Percentiles rank a stretch among this genome's conserved stretches.
Evolutionary conservation across 2,113 vertebrate genomes (phyloP).

Genomic region (Jacana jacana): DNA sequence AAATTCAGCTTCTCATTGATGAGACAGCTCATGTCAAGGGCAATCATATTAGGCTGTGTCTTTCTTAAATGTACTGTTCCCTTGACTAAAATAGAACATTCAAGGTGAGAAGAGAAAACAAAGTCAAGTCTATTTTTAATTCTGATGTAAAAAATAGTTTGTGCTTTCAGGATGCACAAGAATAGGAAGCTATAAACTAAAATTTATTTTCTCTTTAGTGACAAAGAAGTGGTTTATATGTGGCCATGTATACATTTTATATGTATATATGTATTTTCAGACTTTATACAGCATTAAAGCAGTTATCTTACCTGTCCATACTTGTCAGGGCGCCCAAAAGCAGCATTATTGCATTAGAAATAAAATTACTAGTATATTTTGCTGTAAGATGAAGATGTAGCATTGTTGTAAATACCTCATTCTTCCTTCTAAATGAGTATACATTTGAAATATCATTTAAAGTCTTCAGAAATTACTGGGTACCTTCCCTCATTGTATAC

Average conservation of each 20-base stretch:
- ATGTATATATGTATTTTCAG: neutral
- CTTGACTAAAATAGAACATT: conserved; percentile 6
- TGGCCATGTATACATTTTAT: neutral
- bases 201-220: neutral
- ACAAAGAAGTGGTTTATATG: neutral
- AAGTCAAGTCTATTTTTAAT: conserved; percentile 38
- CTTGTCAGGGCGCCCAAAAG: neutral
- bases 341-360: neutral
- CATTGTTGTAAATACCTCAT: neutral
- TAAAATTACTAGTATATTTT: neutral
- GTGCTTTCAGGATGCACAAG: neutral
- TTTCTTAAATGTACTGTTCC: neutral
- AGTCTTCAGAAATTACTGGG: neutral
- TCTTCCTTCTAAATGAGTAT: neutral
- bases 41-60: neutral
- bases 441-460: neutral
- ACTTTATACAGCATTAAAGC: neutral
- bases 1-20: neutral
- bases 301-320: neutral
- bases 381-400: neutral
- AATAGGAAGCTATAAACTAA: neutral
- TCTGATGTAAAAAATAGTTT: neutral
- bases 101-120: conserved; percentile 27
- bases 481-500: neutral
- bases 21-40: neutral